Evolutionary conservation across 2,888 invertebrate species (phyloP), one percentile per base, ranked within the genome.

Genomic region (Lymantria dispar): DNA sequence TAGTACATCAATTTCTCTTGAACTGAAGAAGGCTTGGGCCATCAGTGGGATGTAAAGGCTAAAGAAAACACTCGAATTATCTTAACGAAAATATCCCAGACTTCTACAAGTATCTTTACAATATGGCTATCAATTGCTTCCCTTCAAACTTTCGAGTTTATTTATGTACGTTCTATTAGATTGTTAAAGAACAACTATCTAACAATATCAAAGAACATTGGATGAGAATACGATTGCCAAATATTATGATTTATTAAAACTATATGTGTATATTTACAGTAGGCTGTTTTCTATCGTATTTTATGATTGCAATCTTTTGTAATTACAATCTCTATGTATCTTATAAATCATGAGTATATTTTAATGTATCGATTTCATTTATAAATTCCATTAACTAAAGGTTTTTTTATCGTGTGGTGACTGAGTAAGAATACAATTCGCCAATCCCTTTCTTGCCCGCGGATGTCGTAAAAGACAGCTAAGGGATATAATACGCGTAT

Each of bases 231-330:
- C 56, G 50, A 44, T 77, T 80, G 67, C 68, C 73, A 70, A 80
- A 81, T 62, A 62, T 63, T 65, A 65, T 58, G 50, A 70, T 73
- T 64, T 59, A 60, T 66, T 58, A 52, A 61, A 61, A 22, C 22
- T 22, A 5, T 77, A 61, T 61, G 11, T 42, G 62, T 62, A 59
- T 61, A 64, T 68, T 70, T 56, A 54, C 41, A 57, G 69, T 54
- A 59, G 60, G 58, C 74, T 80, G 81, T 72, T 80, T 79, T 72
- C 62, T 78, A 70, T 81, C 78, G 78, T 62, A 60, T 48, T 48
- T 52, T 48, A 48, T 15, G 42, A 38, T 29, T 41, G 39, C 29
- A 36, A 47, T 30, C 40, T 40, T 14, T 43, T 11, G 13, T 8
- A 12, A 29, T n/a, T n/a, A n/a, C n/a, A n/a, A n/a, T n/a, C n/a